These are phyloP conservation scores for Camarhynchus parvulus DNA, from an alignment of 2,113 vertebrate genomes.

Conservation along the genomic window DNA sequence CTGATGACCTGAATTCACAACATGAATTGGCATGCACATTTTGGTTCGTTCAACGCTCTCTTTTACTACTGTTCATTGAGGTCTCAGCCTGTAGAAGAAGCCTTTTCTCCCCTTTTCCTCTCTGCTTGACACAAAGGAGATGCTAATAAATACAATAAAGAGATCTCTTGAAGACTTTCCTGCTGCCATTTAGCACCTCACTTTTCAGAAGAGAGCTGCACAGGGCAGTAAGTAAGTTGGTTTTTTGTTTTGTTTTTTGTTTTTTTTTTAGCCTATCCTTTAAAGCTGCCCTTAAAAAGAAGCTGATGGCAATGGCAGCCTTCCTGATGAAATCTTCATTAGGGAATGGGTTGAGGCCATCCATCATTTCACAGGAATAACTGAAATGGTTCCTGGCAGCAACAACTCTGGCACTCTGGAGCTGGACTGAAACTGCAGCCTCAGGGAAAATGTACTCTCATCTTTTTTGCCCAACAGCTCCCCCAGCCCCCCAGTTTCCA, in stretches of 20 bases:
- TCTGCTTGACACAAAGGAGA: neutral
- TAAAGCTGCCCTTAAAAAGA: neutral
- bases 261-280: neutral
- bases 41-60: neutral
- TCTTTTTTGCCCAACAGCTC: conserved; percentile 29
- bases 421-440: conserved; percentile 29
- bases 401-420: neutral
- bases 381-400: conserved; percentile 34
- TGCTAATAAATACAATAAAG: neutral
- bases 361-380: neutral
- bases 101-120: neutral
- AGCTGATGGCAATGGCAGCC: neutral
- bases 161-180: neutral
- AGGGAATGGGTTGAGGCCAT: conserved; percentile 24
- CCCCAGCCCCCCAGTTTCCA: neutral
- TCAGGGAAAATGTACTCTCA: conserved; percentile 37
- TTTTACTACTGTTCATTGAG: neutral
- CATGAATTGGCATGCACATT: neutral
- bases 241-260: neutral
- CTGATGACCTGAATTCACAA: neutral
- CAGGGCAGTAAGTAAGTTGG: neutral
- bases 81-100: neutral
- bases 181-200: neutral
- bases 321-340: conserved; percentile 34
- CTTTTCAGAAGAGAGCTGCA: neutral